Conservation (phyloP, 2,888 invertebrate species). For the Conus canariensis region DNA sequence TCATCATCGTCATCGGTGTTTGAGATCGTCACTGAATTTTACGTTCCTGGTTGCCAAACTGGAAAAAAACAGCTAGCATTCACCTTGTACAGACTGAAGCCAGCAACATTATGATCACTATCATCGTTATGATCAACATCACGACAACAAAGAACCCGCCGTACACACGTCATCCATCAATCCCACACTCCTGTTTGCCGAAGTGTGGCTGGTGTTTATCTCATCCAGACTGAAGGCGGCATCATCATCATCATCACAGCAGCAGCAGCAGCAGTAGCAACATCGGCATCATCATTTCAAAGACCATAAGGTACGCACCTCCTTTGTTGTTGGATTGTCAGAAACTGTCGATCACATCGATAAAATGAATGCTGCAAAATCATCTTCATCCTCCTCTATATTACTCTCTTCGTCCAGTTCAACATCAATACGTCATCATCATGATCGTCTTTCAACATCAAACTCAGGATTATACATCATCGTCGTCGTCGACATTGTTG, state of each 20-base stretch:
- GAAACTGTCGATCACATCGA: not conserved
- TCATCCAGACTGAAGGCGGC: conserved; percentile 14
- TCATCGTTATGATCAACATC: no score
- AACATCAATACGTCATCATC: not conserved
- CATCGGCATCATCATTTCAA: no score
- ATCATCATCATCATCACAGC: no score
- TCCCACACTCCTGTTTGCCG: not conserved
- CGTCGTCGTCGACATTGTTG: not conserved
- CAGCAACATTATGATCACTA: no score
- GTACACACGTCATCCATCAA: not conserved
- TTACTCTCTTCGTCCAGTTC: not conserved
- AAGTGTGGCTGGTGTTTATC: not conserved
- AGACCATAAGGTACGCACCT: no score
- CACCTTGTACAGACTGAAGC: no score
- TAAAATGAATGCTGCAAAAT: not conserved
- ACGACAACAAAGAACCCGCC: not conserved
- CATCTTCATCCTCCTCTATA: not conserved
- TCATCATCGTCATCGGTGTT: not conserved
- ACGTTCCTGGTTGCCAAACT: no score
- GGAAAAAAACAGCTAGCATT: no score
- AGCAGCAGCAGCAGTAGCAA: no score
- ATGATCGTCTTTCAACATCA: not conserved
- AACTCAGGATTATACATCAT: not conserved
- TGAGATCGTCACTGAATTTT: no score
- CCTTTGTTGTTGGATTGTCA: no score